Evolutionary conservation across 2,888 invertebrate genomes (phyloP).

Genomic region (Tetheella fluctuosa): DNA sequence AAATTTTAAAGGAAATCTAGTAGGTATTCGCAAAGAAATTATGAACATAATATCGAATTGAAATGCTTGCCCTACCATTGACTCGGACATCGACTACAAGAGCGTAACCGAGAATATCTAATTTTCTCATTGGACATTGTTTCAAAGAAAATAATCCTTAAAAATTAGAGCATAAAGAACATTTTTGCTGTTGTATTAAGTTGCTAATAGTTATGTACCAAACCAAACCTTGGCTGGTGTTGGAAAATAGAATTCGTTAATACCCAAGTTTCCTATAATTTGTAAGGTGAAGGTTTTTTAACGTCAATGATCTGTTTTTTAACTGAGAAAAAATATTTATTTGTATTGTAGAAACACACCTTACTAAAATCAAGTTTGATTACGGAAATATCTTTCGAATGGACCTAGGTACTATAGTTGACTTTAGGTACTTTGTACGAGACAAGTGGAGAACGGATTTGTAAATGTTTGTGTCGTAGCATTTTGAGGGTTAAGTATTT

Average conservation of each 20-base stretch:
- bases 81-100: background rate
- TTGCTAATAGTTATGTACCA: background rate
- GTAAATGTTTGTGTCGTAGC: background rate
- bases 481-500: background rate
- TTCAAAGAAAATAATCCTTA: background rate
- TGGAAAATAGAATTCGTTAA: background rate
- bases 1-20: background rate
- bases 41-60: background rate
- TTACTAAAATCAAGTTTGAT: background rate
- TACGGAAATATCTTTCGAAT: background rate
- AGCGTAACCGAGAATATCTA: too few relatives aligned
- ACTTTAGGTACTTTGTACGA: background rate
- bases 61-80: background rate
- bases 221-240: background rate
- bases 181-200: background rate
- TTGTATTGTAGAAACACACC: background rate
- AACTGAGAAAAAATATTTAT: background rate
- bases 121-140: background rate
- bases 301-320: background rate
- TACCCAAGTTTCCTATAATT: background rate
- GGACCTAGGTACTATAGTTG: background rate
- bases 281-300: background rate
- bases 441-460: background rate
- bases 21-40: background rate
- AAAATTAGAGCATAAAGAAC: background rate